phyloP scores from a whole-genome alignment of 2,113 vertebrate genomes.

The Sorex fumeus region DNA sequence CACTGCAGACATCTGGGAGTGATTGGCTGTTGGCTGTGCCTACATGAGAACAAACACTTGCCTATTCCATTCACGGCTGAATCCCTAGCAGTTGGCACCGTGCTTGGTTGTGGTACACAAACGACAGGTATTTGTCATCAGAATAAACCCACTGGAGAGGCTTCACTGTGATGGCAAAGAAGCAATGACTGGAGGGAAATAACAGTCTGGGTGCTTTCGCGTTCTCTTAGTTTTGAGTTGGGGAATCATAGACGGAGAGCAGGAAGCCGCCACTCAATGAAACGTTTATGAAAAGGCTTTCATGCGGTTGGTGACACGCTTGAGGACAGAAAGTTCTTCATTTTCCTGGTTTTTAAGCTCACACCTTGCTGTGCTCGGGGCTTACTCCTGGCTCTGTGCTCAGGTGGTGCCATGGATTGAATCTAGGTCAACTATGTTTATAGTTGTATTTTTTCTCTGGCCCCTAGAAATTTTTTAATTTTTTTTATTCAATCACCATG shows the following conservation, averaged over 20 bases:
- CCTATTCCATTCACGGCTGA: background rate
- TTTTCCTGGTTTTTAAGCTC: background rate
- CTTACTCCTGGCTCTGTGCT: too few relatives aligned
- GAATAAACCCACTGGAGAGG: background rate
- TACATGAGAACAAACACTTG: background rate
- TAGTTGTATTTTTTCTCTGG: too few relatives aligned
- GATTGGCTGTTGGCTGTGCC: background rate
- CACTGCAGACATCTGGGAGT: background rate
- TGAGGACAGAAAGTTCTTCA: background rate
- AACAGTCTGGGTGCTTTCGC: background rate
- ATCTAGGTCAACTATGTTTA: too few relatives aligned
- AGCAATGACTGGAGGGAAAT: background rate
- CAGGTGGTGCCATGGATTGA: too few relatives aligned
- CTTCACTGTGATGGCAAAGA: background rate
- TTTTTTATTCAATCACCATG: too few relatives aligned
- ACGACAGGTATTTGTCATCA: background rate
- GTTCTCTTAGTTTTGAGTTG: background rate
- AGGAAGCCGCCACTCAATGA: background rate
- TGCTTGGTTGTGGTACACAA: background rate
- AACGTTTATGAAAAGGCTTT: background rate
- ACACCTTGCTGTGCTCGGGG: too few relatives aligned
- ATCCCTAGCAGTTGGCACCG: background rate
- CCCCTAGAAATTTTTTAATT: too few relatives aligned
- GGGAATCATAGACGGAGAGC: background rate
- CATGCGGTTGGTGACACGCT: background rate